Base-by-base conservation (phyloP, 2,888 invertebrate species). In the Congeria kusceri region DNA sequence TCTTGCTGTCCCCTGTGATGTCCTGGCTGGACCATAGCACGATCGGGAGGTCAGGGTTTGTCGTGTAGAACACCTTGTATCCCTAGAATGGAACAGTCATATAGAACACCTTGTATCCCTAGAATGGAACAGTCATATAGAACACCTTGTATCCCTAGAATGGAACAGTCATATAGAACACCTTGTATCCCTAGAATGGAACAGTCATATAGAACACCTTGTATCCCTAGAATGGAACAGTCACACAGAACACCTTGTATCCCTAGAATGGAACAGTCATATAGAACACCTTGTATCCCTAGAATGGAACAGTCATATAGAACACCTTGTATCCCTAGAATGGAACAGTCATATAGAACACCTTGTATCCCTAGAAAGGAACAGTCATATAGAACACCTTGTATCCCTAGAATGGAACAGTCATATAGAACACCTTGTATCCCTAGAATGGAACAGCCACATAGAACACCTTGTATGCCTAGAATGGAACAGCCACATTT, bases 201-300 rank as follows among this genome's bases (percentile, higher is more conserved):
- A n/a, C 29, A 58, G 46, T 44, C 27, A n/a, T 29, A 61, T 13
- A 32, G n/a, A 32, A 29, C 20, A 29, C 29, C 15, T 13, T 18
- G 20, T 3, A 29, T 9, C 18, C 58, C 97, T 96, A 90, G 97
- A 96, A 98, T 98, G 99, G 46, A 97, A 96, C 77, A 97, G 49
- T 47, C 20, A 20, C 27, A 58, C 9, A 23, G 25, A 23, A 25
- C 28, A 20, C 25, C 15, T 25, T 96, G 94, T 98, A 95, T 13
- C 96, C 96, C 85, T 97, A 96, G 84, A 96, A 96, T 28, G 98
- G 96, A 90, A 97, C 97, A 84, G 96, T 97, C 5, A 98, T 98
- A 94, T 98, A 99, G 94, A 97, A 98, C 82, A 99, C 97, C 95
- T 98, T 98, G 95, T 99, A 99, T 87, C 98, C 98, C 98, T 98